Percentiles rank a stretch among this genome's conserved stretches.
Conservation (phyloP, 1,140 invertebrate genomes). For the Hycleus phaleratus region DNA sequence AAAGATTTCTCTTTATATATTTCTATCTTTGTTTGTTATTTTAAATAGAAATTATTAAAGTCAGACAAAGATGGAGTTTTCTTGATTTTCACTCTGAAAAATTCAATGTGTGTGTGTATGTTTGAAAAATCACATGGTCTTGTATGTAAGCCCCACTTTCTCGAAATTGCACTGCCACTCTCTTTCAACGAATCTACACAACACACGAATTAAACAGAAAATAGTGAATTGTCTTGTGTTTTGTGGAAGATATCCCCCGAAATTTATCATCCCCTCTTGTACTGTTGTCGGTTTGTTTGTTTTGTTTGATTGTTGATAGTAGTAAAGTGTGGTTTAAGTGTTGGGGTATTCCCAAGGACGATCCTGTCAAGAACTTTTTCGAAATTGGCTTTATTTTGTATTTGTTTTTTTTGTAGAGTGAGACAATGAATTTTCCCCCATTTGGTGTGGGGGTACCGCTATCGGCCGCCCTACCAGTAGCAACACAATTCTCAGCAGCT, state of each 20-base stretch:
- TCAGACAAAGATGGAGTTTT: too few relatives aligned
- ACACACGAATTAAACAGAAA: neutral
- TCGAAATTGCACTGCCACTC: constrained; percentile 20
- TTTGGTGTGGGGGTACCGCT: constrained; percentile 56
- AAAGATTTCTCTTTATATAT: constrained; percentile 24
- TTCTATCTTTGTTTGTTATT: constrained; percentile 8
- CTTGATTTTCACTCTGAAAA: too few relatives aligned
- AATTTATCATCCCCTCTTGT: constrained; percentile 32
- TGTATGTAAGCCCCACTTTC: constrained; percentile 27
- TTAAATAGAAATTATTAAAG: too few relatives aligned
- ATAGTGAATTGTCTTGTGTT: constrained; percentile 5
- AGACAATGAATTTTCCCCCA: constrained; percentile 60
- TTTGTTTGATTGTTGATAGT: too few relatives aligned
- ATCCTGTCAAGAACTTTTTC: constrained; percentile 19
- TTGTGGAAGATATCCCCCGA: constrained; percentile 11
- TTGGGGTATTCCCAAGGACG: constrained; percentile 34
- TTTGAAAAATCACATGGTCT: constrained; percentile 24
- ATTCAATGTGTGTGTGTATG: neutral
- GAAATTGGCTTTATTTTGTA: constrained; percentile 8
- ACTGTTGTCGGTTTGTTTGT: neutral
- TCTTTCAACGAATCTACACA: constrained; percentile 26
- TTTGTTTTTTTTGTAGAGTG: constrained; percentile 2
- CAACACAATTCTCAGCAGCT: constrained; percentile 56
- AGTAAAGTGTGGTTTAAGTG: neutral
- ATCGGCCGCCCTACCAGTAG: constrained; percentile 53